These are phyloP conservation scores for Chrysodeixis includens DNA, from an alignment of 2,888 invertebrate species.

Conservation along the genomic window DNA sequence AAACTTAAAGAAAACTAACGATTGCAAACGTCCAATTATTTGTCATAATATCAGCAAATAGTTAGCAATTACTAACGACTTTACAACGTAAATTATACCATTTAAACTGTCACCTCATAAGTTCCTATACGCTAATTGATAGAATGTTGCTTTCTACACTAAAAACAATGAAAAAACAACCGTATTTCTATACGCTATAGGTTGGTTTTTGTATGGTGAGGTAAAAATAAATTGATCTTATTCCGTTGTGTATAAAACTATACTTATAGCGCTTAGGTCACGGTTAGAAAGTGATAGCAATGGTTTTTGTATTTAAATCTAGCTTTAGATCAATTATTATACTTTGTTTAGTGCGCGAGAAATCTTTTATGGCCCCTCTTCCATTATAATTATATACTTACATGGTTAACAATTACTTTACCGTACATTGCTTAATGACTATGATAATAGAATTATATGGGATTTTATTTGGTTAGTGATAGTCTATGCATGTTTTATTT, in stretches of 20 bases:
- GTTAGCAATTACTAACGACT: slow-evolving; percentile 25
- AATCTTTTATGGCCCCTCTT: neutral
- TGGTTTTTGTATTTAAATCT: slow-evolving; percentile 4
- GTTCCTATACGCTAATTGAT: slow-evolving; percentile 40
- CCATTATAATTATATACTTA: neutral
- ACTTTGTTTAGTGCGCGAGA: neutral
- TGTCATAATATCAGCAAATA: slow-evolving; percentile 18
- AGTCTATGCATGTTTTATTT: too few species aligned
- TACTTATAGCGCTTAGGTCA: slow-evolving; percentile 9
- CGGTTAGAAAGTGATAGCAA: slow-evolving; percentile 6
- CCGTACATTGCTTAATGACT: neutral
- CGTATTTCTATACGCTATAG: neutral
- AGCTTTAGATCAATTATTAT: neutral
- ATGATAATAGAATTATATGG: too few species aligned
- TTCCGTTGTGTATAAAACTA: neutral
- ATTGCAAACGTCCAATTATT: slow-evolving; percentile 22
- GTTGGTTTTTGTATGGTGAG: slow-evolving; percentile 20
- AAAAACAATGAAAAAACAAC: slow-evolving; percentile 11
- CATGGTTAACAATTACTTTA: neutral
- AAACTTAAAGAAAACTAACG: neutral
- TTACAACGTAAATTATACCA: slow-evolving; percentile 31
- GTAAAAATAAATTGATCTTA: neutral
- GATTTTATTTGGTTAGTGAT: too few species aligned
- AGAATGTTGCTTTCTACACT: slow-evolving; percentile 30
- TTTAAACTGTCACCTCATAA: slow-evolving; percentile 44